These are phyloP conservation scores for Synergus laeviventris DNA, from an alignment of 2,888 invertebrate genomes.

Conservation along the genomic window DNA sequence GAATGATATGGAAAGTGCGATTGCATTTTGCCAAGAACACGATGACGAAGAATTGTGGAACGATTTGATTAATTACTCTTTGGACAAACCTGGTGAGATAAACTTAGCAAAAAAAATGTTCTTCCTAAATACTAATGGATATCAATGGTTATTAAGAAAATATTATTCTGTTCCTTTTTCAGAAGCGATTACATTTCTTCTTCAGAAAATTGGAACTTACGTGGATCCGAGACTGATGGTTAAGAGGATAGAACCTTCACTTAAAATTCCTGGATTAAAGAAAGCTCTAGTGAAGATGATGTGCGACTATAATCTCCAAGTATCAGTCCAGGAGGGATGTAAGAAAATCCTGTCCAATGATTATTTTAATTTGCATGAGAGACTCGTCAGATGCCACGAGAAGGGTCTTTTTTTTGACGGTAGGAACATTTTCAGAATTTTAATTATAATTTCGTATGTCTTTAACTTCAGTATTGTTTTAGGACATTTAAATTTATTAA, in stretches of 20 bases:
- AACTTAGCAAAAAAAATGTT: background rate
- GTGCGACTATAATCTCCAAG: slow-evolving; percentile 95
- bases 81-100: slow-evolving; percentile 86
- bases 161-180: slow-evolving; percentile 55
- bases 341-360: slow-evolving; percentile 93
- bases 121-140: background rate
- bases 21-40: slow-evolving; percentile 97
- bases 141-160: background rate
- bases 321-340: slow-evolving; percentile 93
- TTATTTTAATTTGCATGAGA: slow-evolving; percentile 91
- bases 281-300: slow-evolving; percentile 96
- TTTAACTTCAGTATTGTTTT: slow-evolving; percentile 8
- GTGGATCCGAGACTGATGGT: slow-evolving; percentile 94
- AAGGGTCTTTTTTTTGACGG: slow-evolving; percentile 84
- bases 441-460: background rate
- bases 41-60: slow-evolving; percentile 96
- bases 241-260: slow-evolving; percentile 88
- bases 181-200: slow-evolving; percentile 83
- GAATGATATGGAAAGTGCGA: slow-evolving; percentile 94
- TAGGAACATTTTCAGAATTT: slow-evolving; percentile 59
- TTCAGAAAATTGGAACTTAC: slow-evolving; percentile 88
- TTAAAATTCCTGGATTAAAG: slow-evolving; percentile 92
- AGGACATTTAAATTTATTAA: background rate
- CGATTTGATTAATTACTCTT: slow-evolving; percentile 90
- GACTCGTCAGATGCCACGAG: slow-evolving; percentile 86